Evolutionary conservation across 2,113 vertebrate genomes (phyloP).

Genomic region (Albula goreensis): DNA sequence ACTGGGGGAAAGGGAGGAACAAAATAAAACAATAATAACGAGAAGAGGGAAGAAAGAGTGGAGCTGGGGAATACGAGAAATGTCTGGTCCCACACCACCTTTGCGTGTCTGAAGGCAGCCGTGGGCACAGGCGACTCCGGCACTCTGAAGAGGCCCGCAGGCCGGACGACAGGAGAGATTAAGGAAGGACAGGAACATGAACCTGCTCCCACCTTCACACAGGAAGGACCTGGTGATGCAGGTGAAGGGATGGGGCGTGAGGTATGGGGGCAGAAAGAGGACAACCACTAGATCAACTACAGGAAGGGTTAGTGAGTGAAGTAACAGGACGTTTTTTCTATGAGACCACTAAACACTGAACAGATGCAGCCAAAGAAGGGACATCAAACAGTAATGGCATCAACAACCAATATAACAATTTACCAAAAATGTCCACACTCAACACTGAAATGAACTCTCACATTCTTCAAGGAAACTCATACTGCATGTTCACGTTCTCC

Average conservation of each 20-base stretch:
- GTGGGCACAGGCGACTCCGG: not conserved
- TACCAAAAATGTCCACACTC: no score
- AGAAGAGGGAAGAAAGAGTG: not conserved
- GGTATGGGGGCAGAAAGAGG: not conserved
- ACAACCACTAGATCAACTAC: no score
- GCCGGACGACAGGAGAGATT: not conserved
- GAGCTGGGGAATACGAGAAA: not conserved
- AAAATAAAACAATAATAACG: constrained; percentile 39
- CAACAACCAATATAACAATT: no score
- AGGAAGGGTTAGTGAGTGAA: no score
- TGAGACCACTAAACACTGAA: no score
- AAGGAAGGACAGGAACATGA: not conserved
- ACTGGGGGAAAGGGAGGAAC: constrained; percentile 24
- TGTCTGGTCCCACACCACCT: constrained; percentile 9
- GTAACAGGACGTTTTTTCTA: no score
- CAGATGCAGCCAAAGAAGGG: no score
- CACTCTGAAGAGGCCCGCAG: no score
- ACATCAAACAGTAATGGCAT: no score
- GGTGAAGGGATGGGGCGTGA: not conserved
- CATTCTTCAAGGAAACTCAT: no score
- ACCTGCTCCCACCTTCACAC: not conserved
- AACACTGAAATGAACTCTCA: no score
- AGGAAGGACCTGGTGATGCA: constrained; percentile 20
- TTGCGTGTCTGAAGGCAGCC: not conserved
- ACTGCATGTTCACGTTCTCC: no score